A percentile compares a stretch with the other conserved stretches of the same genome.
phyloP scores from a whole-genome alignment of 2,888 invertebrate genomes.

The Ischnura elegans region DNA sequence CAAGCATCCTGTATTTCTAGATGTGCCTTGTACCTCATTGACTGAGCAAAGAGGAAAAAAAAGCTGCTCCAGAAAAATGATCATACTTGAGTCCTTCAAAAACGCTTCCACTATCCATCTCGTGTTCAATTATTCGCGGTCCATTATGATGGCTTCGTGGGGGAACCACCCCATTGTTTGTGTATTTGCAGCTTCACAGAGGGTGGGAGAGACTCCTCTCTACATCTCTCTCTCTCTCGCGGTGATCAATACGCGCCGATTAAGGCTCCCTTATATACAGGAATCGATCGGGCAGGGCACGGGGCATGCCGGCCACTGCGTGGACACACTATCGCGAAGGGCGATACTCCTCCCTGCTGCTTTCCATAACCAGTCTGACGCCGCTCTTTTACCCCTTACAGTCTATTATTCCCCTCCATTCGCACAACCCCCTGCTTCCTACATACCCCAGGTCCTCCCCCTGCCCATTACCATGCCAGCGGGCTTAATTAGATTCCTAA shows the following conservation, averaged over 20 bases:
- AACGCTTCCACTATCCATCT: not conserved
- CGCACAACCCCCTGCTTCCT: too few species aligned
- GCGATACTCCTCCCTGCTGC: not conserved
- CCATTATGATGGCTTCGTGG: not conserved
- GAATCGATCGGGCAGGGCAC: not conserved
- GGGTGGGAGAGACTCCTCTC: too few species aligned
- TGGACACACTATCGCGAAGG: slow-evolving; percentile 2
- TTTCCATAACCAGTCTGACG: not conserved
- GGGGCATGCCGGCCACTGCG: not conserved
- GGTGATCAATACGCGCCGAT: not conserved
- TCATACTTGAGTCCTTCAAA: not conserved
- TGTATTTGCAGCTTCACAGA: not conserved
- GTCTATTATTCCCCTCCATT: too few species aligned
- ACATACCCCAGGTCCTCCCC: too few species aligned
- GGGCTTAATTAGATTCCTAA: too few species aligned
- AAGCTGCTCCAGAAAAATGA: not conserved
- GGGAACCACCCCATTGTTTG: not conserved
- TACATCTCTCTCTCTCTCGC: not conserved
- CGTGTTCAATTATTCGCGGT: not conserved
- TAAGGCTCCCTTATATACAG: not conserved
- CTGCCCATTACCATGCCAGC: too few species aligned
- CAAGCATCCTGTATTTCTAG: too few species aligned
- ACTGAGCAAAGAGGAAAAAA: not conserved
- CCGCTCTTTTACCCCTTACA: too few species aligned
- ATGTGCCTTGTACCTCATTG: too few species aligned